phyloP scores from a whole-genome alignment of 2,888 invertebrate species.

The Caenorhabditis imperialis region DNA sequence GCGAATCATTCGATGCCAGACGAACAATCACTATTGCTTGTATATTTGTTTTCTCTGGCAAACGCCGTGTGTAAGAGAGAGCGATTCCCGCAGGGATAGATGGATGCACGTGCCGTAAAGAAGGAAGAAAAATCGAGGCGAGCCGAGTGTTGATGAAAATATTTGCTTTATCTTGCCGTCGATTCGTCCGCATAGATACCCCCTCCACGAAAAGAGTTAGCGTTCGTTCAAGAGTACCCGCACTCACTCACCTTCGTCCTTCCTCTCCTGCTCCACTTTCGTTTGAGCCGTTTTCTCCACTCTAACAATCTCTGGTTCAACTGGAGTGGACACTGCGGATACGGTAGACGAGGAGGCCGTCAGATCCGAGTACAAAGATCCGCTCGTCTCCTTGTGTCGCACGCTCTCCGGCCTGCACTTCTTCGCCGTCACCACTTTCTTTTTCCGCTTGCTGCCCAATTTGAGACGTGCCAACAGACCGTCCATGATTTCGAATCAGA shows the following conservation, averaged over 20 bases:
- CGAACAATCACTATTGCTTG: slow-evolving; percentile 18
- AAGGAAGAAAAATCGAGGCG: slow-evolving; percentile 11
- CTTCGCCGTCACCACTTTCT: slow-evolving; percentile 23
- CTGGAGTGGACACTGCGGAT: slow-evolving; percentile 34
- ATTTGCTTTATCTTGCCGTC: slow-evolving; percentile 27
- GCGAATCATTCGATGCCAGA: slow-evolving; percentile 4
- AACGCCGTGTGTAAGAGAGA: slow-evolving; percentile 26
- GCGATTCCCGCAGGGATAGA: slow-evolving; percentile 16
- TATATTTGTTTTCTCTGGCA: slow-evolving; percentile 41
- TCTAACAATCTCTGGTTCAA: not conserved
- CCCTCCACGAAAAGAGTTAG: slow-evolving; percentile 2
- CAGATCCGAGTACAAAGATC: slow-evolving; percentile 34
- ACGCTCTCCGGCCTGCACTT: slow-evolving; percentile 25
- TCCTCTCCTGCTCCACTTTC: not conserved
- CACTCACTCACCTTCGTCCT: too few species aligned
- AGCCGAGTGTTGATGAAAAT: slow-evolving; percentile 16
- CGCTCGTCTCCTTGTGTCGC: slow-evolving; percentile 15
- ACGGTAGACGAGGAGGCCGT: slow-evolving; percentile 41
- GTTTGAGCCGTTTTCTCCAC: slow-evolving; percentile 9
- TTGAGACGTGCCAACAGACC: slow-evolving; percentile 40
- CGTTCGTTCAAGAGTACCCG: slow-evolving; percentile 1
- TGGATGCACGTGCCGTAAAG: slow-evolving; percentile 12
- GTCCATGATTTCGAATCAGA: slow-evolving; percentile 21
- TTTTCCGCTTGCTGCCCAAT: slow-evolving; percentile 45
- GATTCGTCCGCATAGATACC: slow-evolving; percentile 12